Evolutionary conservation across 2,888 invertebrate genomes (phyloP).

Genomic region (Odontocolon sp.): DNA sequence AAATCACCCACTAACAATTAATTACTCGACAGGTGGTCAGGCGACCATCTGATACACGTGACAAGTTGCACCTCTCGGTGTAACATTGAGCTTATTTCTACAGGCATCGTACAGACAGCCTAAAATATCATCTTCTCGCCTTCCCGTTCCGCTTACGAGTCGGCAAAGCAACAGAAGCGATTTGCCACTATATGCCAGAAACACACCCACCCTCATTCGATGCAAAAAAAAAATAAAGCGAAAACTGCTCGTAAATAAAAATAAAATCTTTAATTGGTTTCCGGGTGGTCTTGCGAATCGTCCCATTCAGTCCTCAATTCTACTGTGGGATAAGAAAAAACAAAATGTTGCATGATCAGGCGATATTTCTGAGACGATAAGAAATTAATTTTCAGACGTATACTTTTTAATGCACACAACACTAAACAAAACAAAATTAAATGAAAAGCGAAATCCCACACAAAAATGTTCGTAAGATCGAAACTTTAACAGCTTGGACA

Average conservation of each 20-base stretch:
- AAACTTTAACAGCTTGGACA: too few relatives aligned
- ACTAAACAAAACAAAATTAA: not conserved
- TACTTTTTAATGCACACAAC: slow-evolving; percentile 63
- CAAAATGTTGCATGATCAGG: not conserved
- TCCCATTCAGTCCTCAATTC: not conserved
- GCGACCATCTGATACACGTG: not conserved
- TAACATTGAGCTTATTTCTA: not conserved
- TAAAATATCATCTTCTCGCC: not conserved
- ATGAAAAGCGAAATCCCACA: not conserved
- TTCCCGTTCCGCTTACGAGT: not conserved
- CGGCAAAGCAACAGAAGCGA: not conserved
- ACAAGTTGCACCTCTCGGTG: not conserved
- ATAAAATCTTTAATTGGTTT: slow-evolving; percentile 1
- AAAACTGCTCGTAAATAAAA: not conserved
- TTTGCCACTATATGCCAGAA: not conserved
- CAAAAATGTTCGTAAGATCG: too few relatives aligned
- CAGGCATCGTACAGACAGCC: not conserved
- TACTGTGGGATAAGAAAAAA: too few relatives aligned
- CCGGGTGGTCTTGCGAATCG: not conserved
- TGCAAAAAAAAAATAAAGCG: not conserved
- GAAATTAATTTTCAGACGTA: slow-evolving; percentile 62
- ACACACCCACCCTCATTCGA: not conserved
- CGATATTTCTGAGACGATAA: slow-evolving; percentile 51
- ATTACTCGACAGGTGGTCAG: slow-evolving; percentile 27
- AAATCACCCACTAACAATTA: not conserved